phyloP scores from a whole-genome alignment of 2,888 invertebrate species.

The Morpho deidamia region DNA sequence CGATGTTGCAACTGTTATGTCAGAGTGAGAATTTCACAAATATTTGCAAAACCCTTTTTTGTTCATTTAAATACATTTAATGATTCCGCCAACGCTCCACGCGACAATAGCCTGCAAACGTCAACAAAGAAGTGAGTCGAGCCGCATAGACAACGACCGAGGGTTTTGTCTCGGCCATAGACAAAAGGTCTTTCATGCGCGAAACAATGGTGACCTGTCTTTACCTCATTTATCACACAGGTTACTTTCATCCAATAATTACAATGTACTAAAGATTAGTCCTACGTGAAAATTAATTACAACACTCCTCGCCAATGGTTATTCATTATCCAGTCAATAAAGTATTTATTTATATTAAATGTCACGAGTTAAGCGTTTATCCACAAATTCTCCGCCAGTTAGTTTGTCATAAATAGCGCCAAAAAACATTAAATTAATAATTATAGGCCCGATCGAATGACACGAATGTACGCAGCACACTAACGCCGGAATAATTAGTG shows the following conservation, averaged over 20 bases:
- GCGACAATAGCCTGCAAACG: constrained; percentile 50
- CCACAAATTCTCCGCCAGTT: constrained; percentile 23
- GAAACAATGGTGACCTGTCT: constrained; percentile 65
- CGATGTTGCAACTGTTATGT: constrained; percentile 9
- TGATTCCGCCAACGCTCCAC: constrained; percentile 56
- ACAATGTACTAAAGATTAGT: constrained; percentile 54
- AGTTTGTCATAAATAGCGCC: constrained; percentile 30
- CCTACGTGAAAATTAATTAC: constrained; percentile 60
- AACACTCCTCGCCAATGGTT: constrained; percentile 43
- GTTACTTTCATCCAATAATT: constrained; percentile 76
- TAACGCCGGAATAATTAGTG: constrained; percentile 46
- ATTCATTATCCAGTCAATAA: constrained; percentile 37
- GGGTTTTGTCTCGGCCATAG: constrained; percentile 67
- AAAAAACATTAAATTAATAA: constrained; percentile 28
- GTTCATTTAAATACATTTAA: constrained; percentile 51
- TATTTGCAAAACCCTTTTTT: constrained; percentile 49
- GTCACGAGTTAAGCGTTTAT: constrained; percentile 26
- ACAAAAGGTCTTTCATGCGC: constrained; percentile 72
- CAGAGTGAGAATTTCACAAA: constrained; percentile 55
- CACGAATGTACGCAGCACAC: constrained; percentile 33
- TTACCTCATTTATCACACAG: constrained; percentile 75
- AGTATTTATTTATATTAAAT: constrained; percentile 12
- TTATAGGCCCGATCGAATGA: constrained; percentile 40
- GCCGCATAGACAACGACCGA: constrained; percentile 64
- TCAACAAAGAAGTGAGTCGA: constrained; percentile 64